phyloP scores from a whole-genome alignment of 2,113 vertebrate genomes.

The Poeciliopsis retropinna region DNA sequence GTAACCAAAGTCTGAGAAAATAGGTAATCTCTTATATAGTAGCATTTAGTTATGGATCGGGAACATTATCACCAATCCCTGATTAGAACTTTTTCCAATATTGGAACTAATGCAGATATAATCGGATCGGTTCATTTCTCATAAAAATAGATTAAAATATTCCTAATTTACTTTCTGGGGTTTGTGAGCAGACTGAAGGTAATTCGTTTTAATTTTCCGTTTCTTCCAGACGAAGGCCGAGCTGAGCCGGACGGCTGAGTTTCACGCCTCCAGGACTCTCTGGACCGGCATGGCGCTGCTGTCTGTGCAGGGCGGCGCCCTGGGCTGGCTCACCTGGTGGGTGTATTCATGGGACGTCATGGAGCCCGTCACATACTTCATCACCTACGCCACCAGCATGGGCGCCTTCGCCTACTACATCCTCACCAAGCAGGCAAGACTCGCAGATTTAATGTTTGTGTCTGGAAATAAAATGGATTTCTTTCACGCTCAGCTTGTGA shows the following conservation, averaged over 20 bases:
- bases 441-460: neutral
- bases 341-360: slow-evolving; percentile 98
- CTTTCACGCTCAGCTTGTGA: neutral
- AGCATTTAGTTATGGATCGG: too few species aligned
- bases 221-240: slow-evolving; percentile 81
- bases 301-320: slow-evolving; percentile 88
- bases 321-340: slow-evolving; percentile 98
- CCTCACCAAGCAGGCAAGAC: slow-evolving; percentile 86
- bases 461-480: too few species aligned
- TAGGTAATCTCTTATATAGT: too few species aligned
- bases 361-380: slow-evolving; percentile 95
- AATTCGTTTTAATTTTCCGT: neutral
- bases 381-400: slow-evolving; percentile 90
- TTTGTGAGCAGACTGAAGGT: too few species aligned
- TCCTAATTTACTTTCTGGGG: neutral
- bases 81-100: too few species aligned
- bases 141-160: neutral
- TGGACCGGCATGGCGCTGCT: slow-evolving; percentile 90
- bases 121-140: too few species aligned
- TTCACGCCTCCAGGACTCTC: slow-evolving; percentile 76
- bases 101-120: too few species aligned
- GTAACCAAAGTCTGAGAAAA: too few species aligned
- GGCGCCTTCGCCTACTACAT: slow-evolving; percentile 90
- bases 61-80: too few species aligned
- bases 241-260: slow-evolving; percentile 77